These are phyloP conservation scores for Myotis lucifugus DNA, from an alignment of 2,113 vertebrate species.

Conservation along the genomic window DNA sequence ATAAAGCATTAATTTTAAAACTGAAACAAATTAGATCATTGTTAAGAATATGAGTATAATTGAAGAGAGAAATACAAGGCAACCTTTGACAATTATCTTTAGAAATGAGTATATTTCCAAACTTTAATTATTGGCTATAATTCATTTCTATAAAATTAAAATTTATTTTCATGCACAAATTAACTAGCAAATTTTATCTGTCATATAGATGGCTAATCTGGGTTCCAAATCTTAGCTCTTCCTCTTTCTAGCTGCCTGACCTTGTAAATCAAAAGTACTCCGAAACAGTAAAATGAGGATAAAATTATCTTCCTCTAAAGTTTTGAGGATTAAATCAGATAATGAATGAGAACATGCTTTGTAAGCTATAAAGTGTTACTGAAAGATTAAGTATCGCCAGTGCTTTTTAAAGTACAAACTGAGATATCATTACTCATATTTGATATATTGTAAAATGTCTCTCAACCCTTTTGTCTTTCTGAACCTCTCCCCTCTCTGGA, in stretches of 20 bases:
- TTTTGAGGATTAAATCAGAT: constrained; percentile 60
- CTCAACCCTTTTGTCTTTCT: constrained; percentile 33
- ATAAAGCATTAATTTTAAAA: constrained; percentile 41
- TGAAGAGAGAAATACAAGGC: constrained; percentile 3
- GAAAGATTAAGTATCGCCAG: constrained; percentile 50
- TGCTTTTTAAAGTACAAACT: constrained; percentile 37
- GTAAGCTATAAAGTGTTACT: constrained; percentile 45
- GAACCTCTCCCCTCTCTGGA: not conserved
- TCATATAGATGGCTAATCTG: not conserved
- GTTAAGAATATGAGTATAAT: not conserved
- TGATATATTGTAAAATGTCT: constrained; percentile 41
- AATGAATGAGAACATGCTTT: constrained; percentile 54
- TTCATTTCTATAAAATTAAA: not conserved
- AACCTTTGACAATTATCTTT: constrained; percentile 24
- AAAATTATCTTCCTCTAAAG: constrained; percentile 32
- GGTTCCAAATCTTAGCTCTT: not conserved
- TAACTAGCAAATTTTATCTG: not conserved
- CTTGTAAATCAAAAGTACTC: constrained; percentile 54
- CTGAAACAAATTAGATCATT: not conserved
- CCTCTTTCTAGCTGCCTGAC: not conserved
- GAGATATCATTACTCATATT: constrained; percentile 53
- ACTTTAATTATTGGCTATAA: not conserved
- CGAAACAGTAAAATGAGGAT: constrained; percentile 55
- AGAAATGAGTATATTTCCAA: constrained; percentile 23
- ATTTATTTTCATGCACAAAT: constrained; percentile 5